Evolutionary conservation across 2,113 vertebrate species (phyloP).

Genomic region (Coturnix japonica): DNA sequence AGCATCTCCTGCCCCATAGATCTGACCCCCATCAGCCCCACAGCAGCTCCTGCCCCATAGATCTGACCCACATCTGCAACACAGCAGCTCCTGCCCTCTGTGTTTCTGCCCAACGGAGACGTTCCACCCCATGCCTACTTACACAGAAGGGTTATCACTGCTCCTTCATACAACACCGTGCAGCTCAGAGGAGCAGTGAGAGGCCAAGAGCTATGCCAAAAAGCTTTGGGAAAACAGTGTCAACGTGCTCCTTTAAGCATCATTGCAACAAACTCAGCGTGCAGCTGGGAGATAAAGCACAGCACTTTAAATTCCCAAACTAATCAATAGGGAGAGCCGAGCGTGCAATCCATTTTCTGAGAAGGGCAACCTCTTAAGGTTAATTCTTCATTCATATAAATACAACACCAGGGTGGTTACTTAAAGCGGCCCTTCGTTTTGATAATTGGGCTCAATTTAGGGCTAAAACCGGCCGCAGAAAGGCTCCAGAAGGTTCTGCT

Average conservation of each 20-base stretch:
- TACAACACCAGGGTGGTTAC: not conserved
- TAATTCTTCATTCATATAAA: conserved; percentile 37
- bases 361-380: conserved; percentile 42
- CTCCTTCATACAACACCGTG: not conserved
- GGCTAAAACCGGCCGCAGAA: not conserved
- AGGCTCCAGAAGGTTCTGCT: not conserved
- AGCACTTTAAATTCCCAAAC: conserved; percentile 64
- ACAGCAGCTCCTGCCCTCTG: not conserved
- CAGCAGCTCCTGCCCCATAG: not conserved
- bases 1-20: too few relatives aligned
- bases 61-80: not conserved
- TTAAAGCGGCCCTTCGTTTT: not conserved
- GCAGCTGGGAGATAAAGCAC: conserved; percentile 66
- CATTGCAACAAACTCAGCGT: conserved; percentile 60
- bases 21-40: too few relatives aligned
- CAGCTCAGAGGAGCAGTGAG: conserved; percentile 48
- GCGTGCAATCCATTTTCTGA: conserved; percentile 57
- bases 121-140: not conserved
- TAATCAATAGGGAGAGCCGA: conserved; percentile 8
- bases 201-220: conserved; percentile 35
- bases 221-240: conserved; percentile 41
- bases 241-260: conserved; percentile 55
- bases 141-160: conserved; percentile 62
- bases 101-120: conserved; percentile 15
- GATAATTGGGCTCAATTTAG: not conserved